Conservation (phyloP, 2,888 invertebrate genomes). For the Drosophila macrospina region DNA sequence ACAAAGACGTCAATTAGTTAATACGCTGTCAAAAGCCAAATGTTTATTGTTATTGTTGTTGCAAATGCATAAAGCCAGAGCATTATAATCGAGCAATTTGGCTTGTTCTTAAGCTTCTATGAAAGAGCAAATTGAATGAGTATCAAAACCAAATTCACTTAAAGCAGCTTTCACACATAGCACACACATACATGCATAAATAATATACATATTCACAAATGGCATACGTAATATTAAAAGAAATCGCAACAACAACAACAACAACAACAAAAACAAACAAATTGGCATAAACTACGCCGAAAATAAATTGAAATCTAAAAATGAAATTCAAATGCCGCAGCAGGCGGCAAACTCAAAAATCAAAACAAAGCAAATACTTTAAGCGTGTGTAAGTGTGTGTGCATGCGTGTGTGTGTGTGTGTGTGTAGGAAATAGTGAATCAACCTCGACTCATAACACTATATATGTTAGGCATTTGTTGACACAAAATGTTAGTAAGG, state of each 20-base stretch:
- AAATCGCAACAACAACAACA: conserved; percentile 67
- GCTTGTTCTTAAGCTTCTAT: conserved; percentile 45
- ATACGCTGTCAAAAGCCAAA: conserved; percentile 55
- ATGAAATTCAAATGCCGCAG: conserved; percentile 74
- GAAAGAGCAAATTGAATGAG: conserved; percentile 41
- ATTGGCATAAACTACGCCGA: conserved; percentile 80
- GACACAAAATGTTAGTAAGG: conserved; percentile 32
- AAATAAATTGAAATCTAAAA: conserved; percentile 79
- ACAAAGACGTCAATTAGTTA: conserved; percentile 77
- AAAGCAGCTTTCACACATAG: conserved; percentile 46
- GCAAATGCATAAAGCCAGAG: conserved; percentile 20
- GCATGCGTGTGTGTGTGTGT: conserved; percentile 3
- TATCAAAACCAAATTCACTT: conserved; percentile 65
- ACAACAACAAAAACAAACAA: conserved; percentile 52
- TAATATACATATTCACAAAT: conserved; percentile 42
- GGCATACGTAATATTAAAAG: conserved; percentile 76
- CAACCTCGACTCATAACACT: conserved; percentile 19
- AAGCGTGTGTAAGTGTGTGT: conserved; percentile 2
- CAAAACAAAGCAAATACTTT: conserved; percentile 50
- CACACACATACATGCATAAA: conserved; percentile 8
- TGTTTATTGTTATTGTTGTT: conserved; percentile 8
- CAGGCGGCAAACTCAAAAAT: conserved; percentile 50
- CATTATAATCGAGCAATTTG: conserved; percentile 21
- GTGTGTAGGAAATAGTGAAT: conserved; percentile 41
- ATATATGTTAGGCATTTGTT: conserved; percentile 40